Conservation (phyloP, 2,888 invertebrate genomes). For the Cataglyphis albicans region DNA sequence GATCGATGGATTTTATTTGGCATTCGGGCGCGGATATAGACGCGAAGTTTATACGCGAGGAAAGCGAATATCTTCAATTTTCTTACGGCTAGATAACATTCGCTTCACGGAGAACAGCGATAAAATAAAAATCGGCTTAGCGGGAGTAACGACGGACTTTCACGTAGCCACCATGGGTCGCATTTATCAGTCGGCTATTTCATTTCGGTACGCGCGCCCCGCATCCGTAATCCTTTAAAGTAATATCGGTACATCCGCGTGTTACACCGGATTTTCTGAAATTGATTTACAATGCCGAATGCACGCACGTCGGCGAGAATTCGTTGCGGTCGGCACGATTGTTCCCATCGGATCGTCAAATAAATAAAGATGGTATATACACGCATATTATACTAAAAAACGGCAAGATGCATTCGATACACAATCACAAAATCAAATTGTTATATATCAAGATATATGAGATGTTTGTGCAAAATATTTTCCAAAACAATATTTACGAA, state of each 20-base stretch:
- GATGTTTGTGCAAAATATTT: not conserved
- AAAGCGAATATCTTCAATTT: conserved; percentile 43
- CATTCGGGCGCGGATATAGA: not conserved
- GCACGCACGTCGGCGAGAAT: conserved; percentile 14
- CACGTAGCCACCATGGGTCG: conserved; percentile 24
- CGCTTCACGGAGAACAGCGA: conserved; percentile 35
- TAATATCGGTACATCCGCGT: conserved; percentile 41
- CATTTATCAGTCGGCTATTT: conserved; percentile 51
- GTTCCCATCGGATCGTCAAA: conserved; percentile 5
- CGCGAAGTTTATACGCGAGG: conserved; percentile 23
- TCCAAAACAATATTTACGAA: not conserved
- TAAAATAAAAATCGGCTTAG: conserved; percentile 50
- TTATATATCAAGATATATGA: not conserved
- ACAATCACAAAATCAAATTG: not conserved
- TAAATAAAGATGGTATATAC: conserved; percentile 7
- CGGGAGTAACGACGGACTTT: conserved; percentile 42
- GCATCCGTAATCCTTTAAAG: conserved; percentile 48
- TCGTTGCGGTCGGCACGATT: not conserved
- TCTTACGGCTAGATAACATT: conserved; percentile 37
- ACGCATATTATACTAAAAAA: not conserved
- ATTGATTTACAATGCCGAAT: conserved; percentile 44
- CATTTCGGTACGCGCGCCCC: conserved; percentile 42
- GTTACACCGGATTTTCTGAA: conserved; percentile 40
- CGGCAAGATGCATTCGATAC: not conserved
- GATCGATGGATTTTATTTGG: conserved; percentile 20